Conservation (phyloP, 2,113 vertebrate genomes). For the Morone chrysops region DNA sequence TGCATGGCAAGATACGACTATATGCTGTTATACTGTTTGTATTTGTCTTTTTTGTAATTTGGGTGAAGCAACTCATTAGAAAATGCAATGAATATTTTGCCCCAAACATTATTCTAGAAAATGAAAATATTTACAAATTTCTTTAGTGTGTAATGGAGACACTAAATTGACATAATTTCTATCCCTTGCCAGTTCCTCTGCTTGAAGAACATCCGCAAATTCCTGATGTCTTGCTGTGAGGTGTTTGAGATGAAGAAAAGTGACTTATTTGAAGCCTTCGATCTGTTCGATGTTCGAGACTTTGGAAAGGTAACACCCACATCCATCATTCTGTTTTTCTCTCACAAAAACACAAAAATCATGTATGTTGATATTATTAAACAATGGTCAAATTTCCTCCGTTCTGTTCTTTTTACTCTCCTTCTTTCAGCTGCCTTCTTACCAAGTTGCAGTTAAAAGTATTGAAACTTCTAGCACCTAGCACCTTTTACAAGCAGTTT, state of each 20-base stretch:
- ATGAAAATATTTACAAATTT: neutral
- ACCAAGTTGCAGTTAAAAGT: neutral
- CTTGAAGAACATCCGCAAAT: slow-evolving; percentile 96
- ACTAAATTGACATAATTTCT: neutral
- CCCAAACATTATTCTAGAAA: neutral
- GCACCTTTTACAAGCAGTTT: neutral
- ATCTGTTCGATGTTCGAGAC: slow-evolving; percentile 96
- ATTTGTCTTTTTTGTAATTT: neutral
- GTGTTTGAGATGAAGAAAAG: slow-evolving; percentile 94
- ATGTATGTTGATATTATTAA: neutral
- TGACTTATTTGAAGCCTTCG: slow-evolving; percentile 95
- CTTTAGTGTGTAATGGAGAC: neutral
- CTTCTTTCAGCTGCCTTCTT: neutral
- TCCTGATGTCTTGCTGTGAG: slow-evolving; percentile 90
- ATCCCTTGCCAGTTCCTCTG: slow-evolving; percentile 89
- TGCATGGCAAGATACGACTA: too few relatives aligned
- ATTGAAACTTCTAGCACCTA: neutral
- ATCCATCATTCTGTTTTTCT: neutral
- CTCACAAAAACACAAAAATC: neutral
- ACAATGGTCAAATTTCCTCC: neutral
- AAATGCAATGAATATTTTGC: neutral
- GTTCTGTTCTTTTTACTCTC: neutral
- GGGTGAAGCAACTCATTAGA: neutral
- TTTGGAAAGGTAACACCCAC: slow-evolving; percentile 91
- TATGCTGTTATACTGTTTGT: too few relatives aligned